These are phyloP conservation scores for Melanotaenia trifasciata DNA, from an alignment of 2,797 vertebrate genomes.

Conservation along the genomic window DNA sequence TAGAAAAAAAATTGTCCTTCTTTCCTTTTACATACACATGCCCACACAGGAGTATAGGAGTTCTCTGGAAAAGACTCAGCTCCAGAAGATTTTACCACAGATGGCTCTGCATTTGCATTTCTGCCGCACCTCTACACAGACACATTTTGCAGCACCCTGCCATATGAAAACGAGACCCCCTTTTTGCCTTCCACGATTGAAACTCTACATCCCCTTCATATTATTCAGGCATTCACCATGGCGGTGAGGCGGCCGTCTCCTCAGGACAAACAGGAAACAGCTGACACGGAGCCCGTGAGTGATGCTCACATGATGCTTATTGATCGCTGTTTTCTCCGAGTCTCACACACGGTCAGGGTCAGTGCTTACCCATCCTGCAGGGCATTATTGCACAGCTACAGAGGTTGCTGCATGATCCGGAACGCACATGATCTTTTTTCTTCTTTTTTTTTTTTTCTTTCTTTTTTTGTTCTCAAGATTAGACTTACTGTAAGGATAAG, in stretches of 20 bases:
- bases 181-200: slow-evolving; percentile 45
- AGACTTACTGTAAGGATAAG: slow-evolving; percentile 5
- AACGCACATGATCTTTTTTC: slow-evolving; percentile 54
- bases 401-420: slow-evolving; percentile 53
- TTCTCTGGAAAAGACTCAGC: slow-evolving; percentile 60
- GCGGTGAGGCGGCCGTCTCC: slow-evolving; percentile 56
- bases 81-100: slow-evolving; percentile 73
- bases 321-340: slow-evolving; percentile 68
- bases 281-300: slow-evolving; percentile 74
- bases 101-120: slow-evolving; percentile 78
- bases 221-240: slow-evolving; percentile 43
- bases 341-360: slow-evolving; percentile 56
- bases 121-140: slow-evolving; percentile 64
- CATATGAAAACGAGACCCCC: slow-evolving; percentile 44
- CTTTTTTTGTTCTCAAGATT: background rate
- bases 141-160: slow-evolving; percentile 9
- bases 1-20: slow-evolving; percentile 33
- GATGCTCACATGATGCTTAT: slow-evolving; percentile 82
- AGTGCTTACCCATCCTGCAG: slow-evolving; percentile 63
- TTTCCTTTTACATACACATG: slow-evolving; percentile 23
- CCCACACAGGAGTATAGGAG: slow-evolving; percentile 44
- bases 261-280: slow-evolving; percentile 75
- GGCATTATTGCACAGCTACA: slow-evolving; percentile 50
- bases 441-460: background rate
- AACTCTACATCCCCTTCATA: slow-evolving; percentile 30